These are phyloP conservation scores for Nasua narica DNA, from an alignment of 2,797 vertebrate species.

Conservation along the genomic window DNA sequence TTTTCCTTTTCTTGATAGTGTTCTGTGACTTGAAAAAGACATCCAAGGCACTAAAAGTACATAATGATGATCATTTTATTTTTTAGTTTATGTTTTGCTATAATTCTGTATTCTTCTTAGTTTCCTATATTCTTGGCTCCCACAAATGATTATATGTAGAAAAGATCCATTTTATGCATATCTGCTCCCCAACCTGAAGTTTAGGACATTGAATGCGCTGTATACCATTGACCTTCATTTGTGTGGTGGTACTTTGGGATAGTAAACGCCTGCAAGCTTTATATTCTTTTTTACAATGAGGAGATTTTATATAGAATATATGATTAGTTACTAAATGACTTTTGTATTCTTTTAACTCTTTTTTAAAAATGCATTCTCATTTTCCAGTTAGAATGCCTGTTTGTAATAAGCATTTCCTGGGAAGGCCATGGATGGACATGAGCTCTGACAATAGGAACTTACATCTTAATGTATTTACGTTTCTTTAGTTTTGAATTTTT, in stretches of 20 bases:
- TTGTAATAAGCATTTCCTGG: not conserved
- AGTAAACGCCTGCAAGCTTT: not conserved
- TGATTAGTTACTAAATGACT: not conserved
- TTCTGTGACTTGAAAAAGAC: not conserved
- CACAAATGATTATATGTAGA: slow-evolving; percentile 16
- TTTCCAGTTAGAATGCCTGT: not conserved
- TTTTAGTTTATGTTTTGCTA: not conserved
- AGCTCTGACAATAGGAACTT: not conserved
- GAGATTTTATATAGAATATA: not conserved
- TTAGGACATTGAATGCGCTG: not conserved
- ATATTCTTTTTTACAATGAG: not conserved
- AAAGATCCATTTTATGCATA: not conserved
- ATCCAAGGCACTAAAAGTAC: not conserved
- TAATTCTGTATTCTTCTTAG: not conserved
- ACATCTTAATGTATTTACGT: not conserved
- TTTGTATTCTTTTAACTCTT: not conserved
- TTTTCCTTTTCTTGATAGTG: not conserved
- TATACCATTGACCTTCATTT: not conserved
- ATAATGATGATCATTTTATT: not conserved
- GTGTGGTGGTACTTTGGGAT: not conserved
- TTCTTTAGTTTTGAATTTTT: not conserved
- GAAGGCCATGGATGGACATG: not conserved
- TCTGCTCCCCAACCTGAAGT: not conserved
- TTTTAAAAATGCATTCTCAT: not conserved
- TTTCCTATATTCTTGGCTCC: not conserved